A percentile compares a stretch with the other conserved stretches of the same genome.
Evolutionary conservation across 2,113 vertebrate genomes (phyloP).

Genomic region (Dromaius novaehollandiae): DNA sequence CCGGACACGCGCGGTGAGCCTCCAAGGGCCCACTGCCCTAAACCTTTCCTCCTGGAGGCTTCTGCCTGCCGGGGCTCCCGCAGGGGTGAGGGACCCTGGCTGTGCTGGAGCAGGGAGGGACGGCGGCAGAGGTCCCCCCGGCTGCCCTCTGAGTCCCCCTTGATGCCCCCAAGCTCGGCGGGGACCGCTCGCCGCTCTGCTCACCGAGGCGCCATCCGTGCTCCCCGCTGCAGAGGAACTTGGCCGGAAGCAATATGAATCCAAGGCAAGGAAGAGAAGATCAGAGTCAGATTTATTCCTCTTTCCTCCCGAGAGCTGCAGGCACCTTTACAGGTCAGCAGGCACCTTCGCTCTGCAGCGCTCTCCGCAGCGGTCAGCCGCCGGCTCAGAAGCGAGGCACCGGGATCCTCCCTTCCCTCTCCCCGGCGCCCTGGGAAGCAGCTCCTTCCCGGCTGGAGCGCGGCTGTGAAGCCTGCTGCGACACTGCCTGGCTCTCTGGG

Average conservation of each 20-base stretch:
- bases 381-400: neutral
- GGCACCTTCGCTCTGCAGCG: neutral
- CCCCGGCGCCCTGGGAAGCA: neutral
- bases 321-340: neutral
- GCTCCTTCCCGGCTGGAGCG: neutral
- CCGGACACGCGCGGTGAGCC: neutral
- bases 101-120: neutral
- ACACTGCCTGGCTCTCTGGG: neutral
- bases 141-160: neutral
- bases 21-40: neutral
- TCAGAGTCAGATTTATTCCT: constrained; percentile 59
- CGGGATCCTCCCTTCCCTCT: neutral
- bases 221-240: neutral
- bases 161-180: neutral
- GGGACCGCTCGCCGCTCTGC: neutral
- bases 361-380: neutral
- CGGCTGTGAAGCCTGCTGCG: neutral
- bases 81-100: neutral
- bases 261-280: neutral
- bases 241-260: neutral
- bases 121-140: neutral
- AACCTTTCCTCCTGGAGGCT: neutral
- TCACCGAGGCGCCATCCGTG: neutral
- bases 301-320: neutral
- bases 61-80: neutral